These are phyloP conservation scores for Pseudois nayaur DNA, from an alignment of 2,113 vertebrate genomes.

Conservation along the genomic window DNA sequence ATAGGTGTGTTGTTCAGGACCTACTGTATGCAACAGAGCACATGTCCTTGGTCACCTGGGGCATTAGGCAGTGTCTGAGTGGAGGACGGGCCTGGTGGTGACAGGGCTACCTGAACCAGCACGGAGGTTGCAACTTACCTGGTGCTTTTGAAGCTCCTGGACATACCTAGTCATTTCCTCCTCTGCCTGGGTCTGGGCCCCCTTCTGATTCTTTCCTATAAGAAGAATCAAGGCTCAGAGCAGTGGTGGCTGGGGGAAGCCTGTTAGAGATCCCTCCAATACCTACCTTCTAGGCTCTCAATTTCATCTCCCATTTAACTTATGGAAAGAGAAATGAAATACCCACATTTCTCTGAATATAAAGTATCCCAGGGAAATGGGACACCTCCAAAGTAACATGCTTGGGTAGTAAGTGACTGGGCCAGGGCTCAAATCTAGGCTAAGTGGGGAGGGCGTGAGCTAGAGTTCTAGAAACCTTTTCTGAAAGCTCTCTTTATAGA, in stretches of 20 bases:
- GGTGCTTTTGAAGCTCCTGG: slow-evolving; percentile 96
- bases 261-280: background rate
- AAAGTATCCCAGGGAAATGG: background rate
- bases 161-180: slow-evolving; percentile 92
- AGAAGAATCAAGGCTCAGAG: slow-evolving; percentile 52
- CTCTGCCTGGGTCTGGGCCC: slow-evolving; percentile 87
- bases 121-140: slow-evolving; percentile 80
- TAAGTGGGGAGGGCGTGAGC: background rate
- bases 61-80: background rate
- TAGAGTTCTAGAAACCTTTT: background rate
- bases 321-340: background rate
- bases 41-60: background rate
- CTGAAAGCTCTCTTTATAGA: background rate
- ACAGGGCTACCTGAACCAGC: background rate
- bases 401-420: background rate
- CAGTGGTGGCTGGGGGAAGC: background rate
- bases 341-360: background rate
- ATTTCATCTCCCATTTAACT: background rate
- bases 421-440: background rate
- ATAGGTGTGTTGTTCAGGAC: background rate
- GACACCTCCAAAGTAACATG: background rate
- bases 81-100: too few species aligned
- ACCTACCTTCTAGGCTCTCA: background rate
- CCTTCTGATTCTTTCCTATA: slow-evolving; percentile 85
- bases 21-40: background rate